phyloP scores from a whole-genome alignment of 2,797 vertebrate genomes.

The Ctenopoma multispine region DNA sequence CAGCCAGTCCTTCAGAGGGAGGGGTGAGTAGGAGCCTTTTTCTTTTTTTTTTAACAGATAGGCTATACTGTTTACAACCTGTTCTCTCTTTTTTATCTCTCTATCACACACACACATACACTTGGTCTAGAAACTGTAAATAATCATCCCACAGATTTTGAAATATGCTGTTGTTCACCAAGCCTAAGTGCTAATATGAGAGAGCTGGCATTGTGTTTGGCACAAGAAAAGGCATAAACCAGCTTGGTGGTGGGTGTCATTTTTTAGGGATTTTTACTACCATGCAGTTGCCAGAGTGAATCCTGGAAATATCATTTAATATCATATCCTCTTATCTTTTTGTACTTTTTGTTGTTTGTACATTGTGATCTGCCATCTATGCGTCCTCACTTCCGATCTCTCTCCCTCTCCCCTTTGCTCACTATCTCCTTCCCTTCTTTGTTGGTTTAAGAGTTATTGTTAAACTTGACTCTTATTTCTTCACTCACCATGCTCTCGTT shows the following conservation, averaged over 20 bases:
- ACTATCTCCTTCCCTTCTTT: conserved; percentile 54
- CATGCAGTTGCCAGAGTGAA: conserved; percentile 64
- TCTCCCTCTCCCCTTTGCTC: conserved; percentile 22
- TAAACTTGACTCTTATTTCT: conserved; percentile 88
- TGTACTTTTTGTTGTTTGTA: conserved; percentile 40
- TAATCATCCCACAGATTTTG: conserved; percentile 79
- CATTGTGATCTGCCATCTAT: conserved; percentile 34
- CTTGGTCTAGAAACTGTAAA: conserved; percentile 72
- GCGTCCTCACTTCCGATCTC: conserved; percentile 3
- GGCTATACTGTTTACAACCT: conserved; percentile 66
- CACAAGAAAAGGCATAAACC: conserved; percentile 67
- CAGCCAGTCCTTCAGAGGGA: conserved; percentile 96
- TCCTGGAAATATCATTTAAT: conserved; percentile 65
- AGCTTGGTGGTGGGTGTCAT: conserved; percentile 81
- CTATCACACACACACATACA: conserved; percentile 32
- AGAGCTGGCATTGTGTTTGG: conserved; percentile 76
- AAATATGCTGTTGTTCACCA: conserved; percentile 78
- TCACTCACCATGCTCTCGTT: conserved; percentile 71
- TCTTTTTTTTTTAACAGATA: conserved; percentile 42
- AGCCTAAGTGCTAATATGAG: conserved; percentile 80
- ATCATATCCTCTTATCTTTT: conserved; percentile 43
- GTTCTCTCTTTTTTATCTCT: conserved; percentile 58
- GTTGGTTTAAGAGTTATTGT: conserved; percentile 73
- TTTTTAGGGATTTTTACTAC: conserved; percentile 71
- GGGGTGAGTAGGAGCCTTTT: conserved; percentile 90